Evolutionary conservation across 1,140 invertebrate genomes (phyloP).

Genomic region (Sycobia sp.): DNA sequence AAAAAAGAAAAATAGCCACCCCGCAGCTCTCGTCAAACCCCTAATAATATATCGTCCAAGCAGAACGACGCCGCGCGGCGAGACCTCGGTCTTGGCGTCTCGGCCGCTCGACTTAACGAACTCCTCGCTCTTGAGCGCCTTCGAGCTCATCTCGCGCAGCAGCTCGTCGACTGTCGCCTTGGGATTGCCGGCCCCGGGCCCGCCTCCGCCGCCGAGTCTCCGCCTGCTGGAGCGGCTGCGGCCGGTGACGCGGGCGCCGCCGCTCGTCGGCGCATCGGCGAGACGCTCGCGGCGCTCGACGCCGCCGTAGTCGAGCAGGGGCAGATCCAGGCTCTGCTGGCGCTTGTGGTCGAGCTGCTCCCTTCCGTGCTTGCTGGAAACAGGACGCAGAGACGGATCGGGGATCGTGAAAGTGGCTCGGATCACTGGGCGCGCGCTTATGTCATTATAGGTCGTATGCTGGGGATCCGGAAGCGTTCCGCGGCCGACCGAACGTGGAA

Average conservation of each 20-base stretch:
- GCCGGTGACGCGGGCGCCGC: background rate
- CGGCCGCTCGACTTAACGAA: background rate
- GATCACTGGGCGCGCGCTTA: too few species aligned
- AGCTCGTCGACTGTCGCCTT: conserved; percentile 9
- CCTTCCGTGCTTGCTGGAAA: too few species aligned
- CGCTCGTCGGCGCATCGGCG: background rate
- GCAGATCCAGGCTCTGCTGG: background rate
- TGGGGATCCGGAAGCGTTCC: too few species aligned
- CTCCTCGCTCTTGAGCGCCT: background rate
- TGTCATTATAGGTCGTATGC: too few species aligned
- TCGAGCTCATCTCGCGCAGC: conserved; percentile 6
- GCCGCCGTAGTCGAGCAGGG: background rate
- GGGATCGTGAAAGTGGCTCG: too few species aligned
- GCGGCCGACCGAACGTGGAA: too few species aligned
- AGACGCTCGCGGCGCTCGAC: background rate
- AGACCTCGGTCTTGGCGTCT: too few species aligned
- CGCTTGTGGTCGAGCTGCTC: background rate
- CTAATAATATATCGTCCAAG: too few species aligned
- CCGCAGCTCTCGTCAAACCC: too few species aligned
- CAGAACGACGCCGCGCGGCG: too few species aligned
- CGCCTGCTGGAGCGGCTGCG: background rate
- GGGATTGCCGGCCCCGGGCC: background rate
- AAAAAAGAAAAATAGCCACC: too few species aligned
- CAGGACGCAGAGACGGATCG: too few species aligned
- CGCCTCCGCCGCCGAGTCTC: background rate